Percentiles rank a stretch among this genome's conserved stretches.
Evolutionary conservation across 2,113 vertebrate genomes (phyloP).

Genomic region (Okapia johnstoni): DNA sequence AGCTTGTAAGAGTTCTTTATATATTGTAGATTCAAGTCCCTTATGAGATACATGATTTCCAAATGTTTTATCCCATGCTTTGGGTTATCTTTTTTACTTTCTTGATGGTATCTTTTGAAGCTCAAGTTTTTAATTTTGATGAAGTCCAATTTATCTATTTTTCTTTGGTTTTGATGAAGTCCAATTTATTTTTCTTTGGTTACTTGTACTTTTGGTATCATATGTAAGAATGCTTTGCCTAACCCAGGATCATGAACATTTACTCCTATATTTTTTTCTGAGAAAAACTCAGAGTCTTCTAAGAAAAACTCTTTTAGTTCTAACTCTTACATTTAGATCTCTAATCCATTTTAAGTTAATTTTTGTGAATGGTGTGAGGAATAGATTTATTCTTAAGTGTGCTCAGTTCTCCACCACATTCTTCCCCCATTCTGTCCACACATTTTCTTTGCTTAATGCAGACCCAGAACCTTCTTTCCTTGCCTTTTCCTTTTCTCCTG

Average conservation of each 20-base stretch:
- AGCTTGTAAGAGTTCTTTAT: neutral
- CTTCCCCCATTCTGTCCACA: neutral
- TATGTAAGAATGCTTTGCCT: neutral
- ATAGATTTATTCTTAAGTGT: neutral
- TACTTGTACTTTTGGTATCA: neutral
- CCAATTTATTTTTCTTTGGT: neutral
- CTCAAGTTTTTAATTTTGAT: neutral
- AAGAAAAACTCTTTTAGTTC: neutral
- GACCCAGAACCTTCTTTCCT: neutral
- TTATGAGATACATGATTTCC: neutral
- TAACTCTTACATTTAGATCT: neutral
- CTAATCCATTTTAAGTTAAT: neutral
- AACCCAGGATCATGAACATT: neutral
- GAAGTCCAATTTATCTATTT: neutral
- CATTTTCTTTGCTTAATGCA: neutral
- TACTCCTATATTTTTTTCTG: neutral
- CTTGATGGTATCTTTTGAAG: neutral
- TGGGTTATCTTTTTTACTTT: neutral
- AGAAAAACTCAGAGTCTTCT: neutral
- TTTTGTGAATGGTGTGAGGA: neutral
- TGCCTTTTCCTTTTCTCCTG: neutral
- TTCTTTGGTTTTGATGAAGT: neutral
- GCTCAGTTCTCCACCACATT: neutral
- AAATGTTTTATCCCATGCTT: neutral
- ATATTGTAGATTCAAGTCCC: neutral